These are phyloP conservation scores for Apodemus speciosus DNA, from an alignment of 2,113 vertebrate species.

Conservation along the genomic window DNA sequence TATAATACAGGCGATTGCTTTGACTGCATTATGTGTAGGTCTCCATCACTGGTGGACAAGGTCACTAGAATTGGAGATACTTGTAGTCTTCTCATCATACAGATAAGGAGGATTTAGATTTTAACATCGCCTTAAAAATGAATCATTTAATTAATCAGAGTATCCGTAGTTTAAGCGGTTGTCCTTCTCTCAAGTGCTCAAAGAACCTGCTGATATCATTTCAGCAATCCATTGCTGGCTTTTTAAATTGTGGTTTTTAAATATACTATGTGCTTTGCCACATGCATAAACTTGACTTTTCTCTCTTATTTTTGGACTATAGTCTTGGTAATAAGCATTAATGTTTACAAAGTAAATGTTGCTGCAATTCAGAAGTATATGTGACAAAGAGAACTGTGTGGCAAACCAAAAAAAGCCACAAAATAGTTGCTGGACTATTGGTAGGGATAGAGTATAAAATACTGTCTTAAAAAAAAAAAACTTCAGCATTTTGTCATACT, in stretches of 20 bases:
- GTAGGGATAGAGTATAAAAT: neutral
- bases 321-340: neutral
- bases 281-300: constrained; percentile 32
- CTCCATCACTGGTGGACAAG: constrained; percentile 43
- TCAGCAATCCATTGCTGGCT: neutral
- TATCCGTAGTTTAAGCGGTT: constrained; percentile 34
- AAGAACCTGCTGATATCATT: constrained; percentile 49
- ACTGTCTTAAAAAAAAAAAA: neutral
- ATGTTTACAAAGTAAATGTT: neutral
- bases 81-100: constrained; percentile 20
- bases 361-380: neutral
- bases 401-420: neutral
- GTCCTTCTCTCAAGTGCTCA: constrained; percentile 55
- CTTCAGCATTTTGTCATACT: neutral
- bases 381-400: neutral
- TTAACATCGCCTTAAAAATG: constrained; percentile 19
- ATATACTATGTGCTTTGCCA: constrained; percentile 42
- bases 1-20: constrained; percentile 40
- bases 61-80: constrained; percentile 50
- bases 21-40: constrained; percentile 49
- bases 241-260: constrained; percentile 22
- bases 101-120: constrained; percentile 41
- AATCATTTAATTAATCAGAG: constrained; percentile 64
- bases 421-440: neutral
- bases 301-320: neutral